Percentiles rank a stretch among this genome's conserved stretches.
Evolutionary conservation across 1,140 invertebrate genomes (phyloP).

Genomic region (Lucilia sericata): DNA sequence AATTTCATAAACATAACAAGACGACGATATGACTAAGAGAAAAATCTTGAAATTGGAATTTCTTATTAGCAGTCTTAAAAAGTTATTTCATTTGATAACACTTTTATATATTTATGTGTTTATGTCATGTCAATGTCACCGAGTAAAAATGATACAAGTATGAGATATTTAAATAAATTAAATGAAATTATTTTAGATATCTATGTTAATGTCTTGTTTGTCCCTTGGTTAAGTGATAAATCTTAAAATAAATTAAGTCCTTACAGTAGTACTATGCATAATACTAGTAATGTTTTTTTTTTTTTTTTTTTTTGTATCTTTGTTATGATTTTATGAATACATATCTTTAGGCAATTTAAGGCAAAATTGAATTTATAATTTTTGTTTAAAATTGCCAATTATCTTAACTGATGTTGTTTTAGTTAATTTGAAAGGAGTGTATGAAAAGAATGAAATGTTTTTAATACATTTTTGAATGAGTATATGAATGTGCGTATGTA

Average conservation of each 20-base stretch:
- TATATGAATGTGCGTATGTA: too few relatives aligned
- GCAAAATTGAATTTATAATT: constrained; percentile 39
- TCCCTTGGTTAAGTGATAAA: neutral
- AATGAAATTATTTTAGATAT: neutral
- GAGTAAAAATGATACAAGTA: neutral
- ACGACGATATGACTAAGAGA: too few relatives aligned
- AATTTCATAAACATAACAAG: too few relatives aligned
- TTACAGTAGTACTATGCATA: neutral
- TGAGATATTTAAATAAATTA: neutral
- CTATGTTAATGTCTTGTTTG: neutral
- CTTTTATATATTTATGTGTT: neutral
- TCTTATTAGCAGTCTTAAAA: neutral
- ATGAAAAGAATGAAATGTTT: too few relatives aligned
- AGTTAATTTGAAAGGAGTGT: too few relatives aligned
- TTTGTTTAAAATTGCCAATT: neutral
- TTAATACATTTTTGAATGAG: too few relatives aligned
- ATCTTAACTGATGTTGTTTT: too few relatives aligned
- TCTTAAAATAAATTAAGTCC: constrained; percentile 28
- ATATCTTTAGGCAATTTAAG: neutral
- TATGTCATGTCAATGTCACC: constrained; percentile 9
- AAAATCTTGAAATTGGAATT: neutral
- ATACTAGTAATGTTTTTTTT: too few relatives aligned
- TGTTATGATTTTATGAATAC: neutral
- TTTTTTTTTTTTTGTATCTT: too few relatives aligned
- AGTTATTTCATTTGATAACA: neutral